Evolutionary conservation across 2,888 invertebrate species (phyloP).

Genomic region (Erebia palarica): DNA sequence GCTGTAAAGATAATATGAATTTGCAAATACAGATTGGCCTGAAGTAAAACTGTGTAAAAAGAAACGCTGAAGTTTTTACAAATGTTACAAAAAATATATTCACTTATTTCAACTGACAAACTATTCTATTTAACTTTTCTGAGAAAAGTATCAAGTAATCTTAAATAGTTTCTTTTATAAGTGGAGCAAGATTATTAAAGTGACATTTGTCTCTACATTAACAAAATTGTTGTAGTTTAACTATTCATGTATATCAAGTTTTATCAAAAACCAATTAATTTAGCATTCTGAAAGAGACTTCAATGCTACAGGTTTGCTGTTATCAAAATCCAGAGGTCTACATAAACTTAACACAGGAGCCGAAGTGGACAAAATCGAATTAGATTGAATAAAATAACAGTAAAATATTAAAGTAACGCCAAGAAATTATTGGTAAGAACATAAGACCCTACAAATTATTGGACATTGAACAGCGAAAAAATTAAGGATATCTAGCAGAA

Average conservation of each 20-base stretch:
- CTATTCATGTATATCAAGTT: neutral
- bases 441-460: no score
- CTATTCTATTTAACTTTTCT: conserved; percentile 18
- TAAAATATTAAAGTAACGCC: no score
- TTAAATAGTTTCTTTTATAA: conserved; percentile 8
- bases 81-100: conserved; percentile 14
- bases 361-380: no score
- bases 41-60: conserved; percentile 9
- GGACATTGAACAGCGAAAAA: no score
- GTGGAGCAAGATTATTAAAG: no score
- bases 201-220: neutral
- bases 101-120: conserved; percentile 1
- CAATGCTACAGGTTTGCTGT: neutral
- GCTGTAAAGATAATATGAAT: conserved; percentile 18
- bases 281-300: neutral
- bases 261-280: neutral
- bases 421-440: no score
- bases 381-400: no score
- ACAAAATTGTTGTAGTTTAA: neutral
- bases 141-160: conserved; percentile 1
- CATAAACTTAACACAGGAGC: no score
- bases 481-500: no score
- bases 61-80: neutral
- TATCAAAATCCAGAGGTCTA: no score
- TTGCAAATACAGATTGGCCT: conserved; percentile 18